Conservation (phyloP, 2,113 vertebrate genomes). For the Chascanopsetta lugubris region DNA sequence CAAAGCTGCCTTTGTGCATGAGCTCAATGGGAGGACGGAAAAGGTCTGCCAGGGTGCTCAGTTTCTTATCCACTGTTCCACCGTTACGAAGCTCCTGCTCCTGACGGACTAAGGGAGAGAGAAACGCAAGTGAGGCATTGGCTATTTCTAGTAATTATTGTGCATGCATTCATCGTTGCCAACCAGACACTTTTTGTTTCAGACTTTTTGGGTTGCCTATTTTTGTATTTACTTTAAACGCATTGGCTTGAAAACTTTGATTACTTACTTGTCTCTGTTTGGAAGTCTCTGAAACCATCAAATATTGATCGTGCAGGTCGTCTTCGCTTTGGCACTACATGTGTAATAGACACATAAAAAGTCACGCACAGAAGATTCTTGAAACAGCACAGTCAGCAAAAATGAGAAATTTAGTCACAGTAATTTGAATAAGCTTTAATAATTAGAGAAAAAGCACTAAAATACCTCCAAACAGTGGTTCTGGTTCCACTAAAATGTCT, state of each 20-base stretch:
- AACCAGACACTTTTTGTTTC: neutral
- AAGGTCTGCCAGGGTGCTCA: slow-evolving; percentile 96
- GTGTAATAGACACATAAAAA: slow-evolving; percentile 14
- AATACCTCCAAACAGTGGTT: slow-evolving; percentile 97
- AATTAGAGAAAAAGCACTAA: neutral
- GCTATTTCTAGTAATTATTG: neutral
- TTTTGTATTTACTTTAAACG: too few relatives aligned
- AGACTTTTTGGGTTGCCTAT: too few relatives aligned
- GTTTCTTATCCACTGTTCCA: slow-evolving; percentile 96
- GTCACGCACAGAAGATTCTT: neutral
- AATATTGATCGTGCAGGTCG: slow-evolving; percentile 98
- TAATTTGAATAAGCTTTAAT: neutral
- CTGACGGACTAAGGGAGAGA: slow-evolving; percentile 88
- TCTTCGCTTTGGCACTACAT: slow-evolving; percentile 93
- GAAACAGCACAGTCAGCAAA: neutral
- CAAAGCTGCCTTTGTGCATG: slow-evolving; percentile 99
- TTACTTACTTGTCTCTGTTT: slow-evolving; percentile 95
- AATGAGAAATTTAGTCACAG: neutral
- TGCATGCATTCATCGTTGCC: neutral
- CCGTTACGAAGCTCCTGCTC: slow-evolving; percentile 98
- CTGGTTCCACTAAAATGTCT: slow-evolving; percentile 97
- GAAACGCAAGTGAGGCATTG: too few relatives aligned
- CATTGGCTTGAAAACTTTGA: neutral
- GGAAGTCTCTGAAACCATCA: slow-evolving; percentile 98
- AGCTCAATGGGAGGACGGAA: slow-evolving; percentile 98